Base-by-base conservation (phyloP, 1,140 invertebrate species). In the Drosophila parvula region DNA sequence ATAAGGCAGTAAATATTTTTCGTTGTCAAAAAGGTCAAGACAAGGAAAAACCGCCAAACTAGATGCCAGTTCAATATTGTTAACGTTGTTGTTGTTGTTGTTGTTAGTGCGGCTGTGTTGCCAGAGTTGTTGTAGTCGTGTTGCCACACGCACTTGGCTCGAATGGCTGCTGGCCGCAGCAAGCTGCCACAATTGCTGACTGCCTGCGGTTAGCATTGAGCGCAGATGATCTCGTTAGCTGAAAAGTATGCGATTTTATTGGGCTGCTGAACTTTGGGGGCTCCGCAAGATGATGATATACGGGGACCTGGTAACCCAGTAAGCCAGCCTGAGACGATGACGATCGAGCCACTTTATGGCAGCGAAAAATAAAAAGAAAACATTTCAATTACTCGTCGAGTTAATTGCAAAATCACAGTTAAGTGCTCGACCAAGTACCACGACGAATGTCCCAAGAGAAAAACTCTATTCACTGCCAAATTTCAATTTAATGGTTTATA, bases 1-100 rank as follows among this genome's bases (percentile, higher is more conserved):
- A 86, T 88, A 79, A 83, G 69, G 65, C 77, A 71, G 83, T 78
- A 71, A 88, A 82, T 78, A 88, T 86, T 86, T 88, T 63, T 60
- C 63, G 74, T 81, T 86, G 79, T 79, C 79, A 86, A 79, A 86
- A 86, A 86, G 82, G 82, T 86, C 82, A 86, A 83, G 63, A 82
- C 67, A 79, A 57, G 69, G 79, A 82, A 75, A 86, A 86, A 75
- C 78, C 78, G 68, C 59, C 59, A 76, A 77, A 81, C 44, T 60
- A 75, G 67, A 79, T 74, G 61, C 77, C 68, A 61, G 57, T 68
- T 76, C 63, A 43, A 47, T 61, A 67, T 51, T 68, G 44, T 57
- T 81, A 45, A 32, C 28, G 41, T 65, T 51, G n/a, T n/a, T 36
- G 47, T 41, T 44, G n/a, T 36, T 22, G 48, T 27, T 50, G 51